Conservation (phyloP, 2,113 vertebrate species). For the Corydoras maculifer region DNA sequence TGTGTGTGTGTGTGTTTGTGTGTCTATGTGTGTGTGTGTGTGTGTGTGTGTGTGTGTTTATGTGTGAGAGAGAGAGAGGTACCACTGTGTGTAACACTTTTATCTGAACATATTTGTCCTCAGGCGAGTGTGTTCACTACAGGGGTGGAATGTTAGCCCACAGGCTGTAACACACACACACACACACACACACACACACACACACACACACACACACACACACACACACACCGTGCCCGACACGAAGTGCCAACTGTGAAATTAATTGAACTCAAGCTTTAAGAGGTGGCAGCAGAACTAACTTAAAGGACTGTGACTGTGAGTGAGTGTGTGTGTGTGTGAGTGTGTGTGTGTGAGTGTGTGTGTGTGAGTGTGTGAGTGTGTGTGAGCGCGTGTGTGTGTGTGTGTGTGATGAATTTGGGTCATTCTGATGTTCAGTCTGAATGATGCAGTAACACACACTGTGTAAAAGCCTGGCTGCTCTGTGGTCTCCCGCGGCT, state of each 20-base stretch:
- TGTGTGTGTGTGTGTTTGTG: neutral
- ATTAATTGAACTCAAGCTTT: conserved; percentile 67
- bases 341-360: conserved; percentile 20
- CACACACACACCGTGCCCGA: neutral
- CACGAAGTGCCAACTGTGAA: conserved; percentile 58
- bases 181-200: conserved; percentile 10
- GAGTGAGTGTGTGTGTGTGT: conserved; percentile 22
- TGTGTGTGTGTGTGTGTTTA: neutral
- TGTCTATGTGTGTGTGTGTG: neutral
- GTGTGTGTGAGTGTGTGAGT: conserved; percentile 18
- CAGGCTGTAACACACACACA: neutral
- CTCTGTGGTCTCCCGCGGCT: too few relatives aligned
- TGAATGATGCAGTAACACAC: too few relatives aligned
- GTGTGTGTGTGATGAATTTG: conserved; percentile 32
- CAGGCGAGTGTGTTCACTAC: neutral
- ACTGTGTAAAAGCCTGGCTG: too few relatives aligned
- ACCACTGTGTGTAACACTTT: neutral
- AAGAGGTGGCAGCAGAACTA: conserved; percentile 46
- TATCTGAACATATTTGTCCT: conserved; percentile 31
- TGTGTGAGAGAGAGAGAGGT: neutral
- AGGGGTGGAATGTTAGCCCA: conserved; percentile 16
- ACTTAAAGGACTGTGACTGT: conserved; percentile 41
- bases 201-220: conserved; percentile 25
- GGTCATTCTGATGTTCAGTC: conserved; percentile 24
- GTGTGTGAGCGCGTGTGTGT: neutral